Conservation (phyloP, 2,797 vertebrate genomes). For the Danio tinwini region DNA sequence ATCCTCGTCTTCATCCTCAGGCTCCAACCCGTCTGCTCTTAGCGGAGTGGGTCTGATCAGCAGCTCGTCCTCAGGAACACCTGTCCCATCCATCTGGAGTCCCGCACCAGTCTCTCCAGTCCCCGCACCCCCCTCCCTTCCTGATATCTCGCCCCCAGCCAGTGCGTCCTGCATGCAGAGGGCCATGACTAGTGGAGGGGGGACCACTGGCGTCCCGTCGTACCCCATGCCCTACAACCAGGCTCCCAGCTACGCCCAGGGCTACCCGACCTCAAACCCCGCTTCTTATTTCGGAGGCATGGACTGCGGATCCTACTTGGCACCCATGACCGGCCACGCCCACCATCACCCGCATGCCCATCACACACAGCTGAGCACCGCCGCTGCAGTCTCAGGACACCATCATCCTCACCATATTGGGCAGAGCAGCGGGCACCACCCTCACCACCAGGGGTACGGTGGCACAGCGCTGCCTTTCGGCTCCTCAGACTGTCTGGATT, state of each 20-base stretch:
- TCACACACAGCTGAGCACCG: conserved; percentile 87
- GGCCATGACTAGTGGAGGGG: conserved; percentile 71
- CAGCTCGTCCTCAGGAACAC: conserved; percentile 74
- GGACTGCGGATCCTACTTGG: conserved; percentile 93
- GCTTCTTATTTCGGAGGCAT: conserved; percentile 93
- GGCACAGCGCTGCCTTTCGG: conserved; percentile 86
- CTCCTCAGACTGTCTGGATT: conserved; percentile 96
- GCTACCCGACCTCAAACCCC: conserved; percentile 82
- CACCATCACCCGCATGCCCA: conserved; percentile 86
- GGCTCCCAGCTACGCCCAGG: conserved; percentile 87
- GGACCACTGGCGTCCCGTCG: conserved; percentile 71
- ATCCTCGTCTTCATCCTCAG: conserved; percentile 73
- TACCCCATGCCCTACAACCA: conserved; percentile 92
- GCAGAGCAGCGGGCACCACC: conserved; percentile 87
- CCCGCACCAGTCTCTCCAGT: conserved; percentile 92
- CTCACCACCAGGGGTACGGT: conserved; percentile 90
- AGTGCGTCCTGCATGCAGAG: conserved; percentile 94
- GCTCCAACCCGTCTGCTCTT: conserved; percentile 65
- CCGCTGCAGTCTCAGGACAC: conserved; percentile 80
- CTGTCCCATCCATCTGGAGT: conserved; percentile 95
- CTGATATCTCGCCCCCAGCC: conserved; percentile 81
- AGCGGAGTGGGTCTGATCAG: conserved; percentile 71
- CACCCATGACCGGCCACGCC: conserved; percentile 93
- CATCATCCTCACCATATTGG: conserved; percentile 91
- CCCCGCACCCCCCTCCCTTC: conserved; percentile 76